Conservation (phyloP, 2,888 invertebrate genomes). For the Drosophila hamatofila region DNA sequence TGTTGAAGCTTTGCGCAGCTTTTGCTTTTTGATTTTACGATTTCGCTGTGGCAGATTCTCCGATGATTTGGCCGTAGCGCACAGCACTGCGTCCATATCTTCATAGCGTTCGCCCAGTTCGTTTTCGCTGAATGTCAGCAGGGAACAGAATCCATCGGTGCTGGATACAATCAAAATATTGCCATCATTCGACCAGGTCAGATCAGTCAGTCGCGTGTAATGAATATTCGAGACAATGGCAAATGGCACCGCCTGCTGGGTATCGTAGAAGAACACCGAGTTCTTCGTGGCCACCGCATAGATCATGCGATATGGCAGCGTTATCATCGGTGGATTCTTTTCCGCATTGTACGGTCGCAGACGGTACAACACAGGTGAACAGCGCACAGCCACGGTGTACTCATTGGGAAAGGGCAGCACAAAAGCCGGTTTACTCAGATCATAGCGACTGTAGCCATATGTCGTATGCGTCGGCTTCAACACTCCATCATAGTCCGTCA, state of each 20-base stretch:
- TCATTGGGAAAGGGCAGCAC: slow-evolving; percentile 92
- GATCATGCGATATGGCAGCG: slow-evolving; percentile 92
- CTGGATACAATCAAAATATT: slow-evolving; percentile 91
- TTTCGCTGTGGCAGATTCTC: slow-evolving; percentile 52
- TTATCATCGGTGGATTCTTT: slow-evolving; percentile 87
- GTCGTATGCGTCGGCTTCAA: slow-evolving; percentile 87
- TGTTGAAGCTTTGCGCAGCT: slow-evolving; percentile 56
- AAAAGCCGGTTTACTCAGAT: slow-evolving; percentile 90
- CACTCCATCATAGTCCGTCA: slow-evolving; percentile 90
- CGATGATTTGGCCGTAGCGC: slow-evolving; percentile 62
- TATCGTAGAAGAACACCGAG: slow-evolving; percentile 94
- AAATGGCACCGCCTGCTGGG: slow-evolving; percentile 92
- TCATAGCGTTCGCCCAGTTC: slow-evolving; percentile 89
- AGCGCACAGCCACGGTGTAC: slow-evolving; percentile 93
- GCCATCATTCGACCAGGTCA: slow-evolving; percentile 95
- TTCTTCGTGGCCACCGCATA: slow-evolving; percentile 96
- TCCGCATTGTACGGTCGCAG: slow-evolving; percentile 85
- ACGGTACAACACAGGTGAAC: slow-evolving; percentile 91
- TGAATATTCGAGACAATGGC: slow-evolving; percentile 93
- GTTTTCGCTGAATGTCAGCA: slow-evolving; percentile 90
- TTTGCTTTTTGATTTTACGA: slow-evolving; percentile 66
- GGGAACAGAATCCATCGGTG: slow-evolving; percentile 95
- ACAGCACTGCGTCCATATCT: slow-evolving; percentile 80
- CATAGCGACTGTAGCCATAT: slow-evolving; percentile 87
- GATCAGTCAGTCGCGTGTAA: slow-evolving; percentile 94